Evolutionary conservation across 2,113 vertebrate genomes (phyloP).

Genomic region (Bos javanicus): DNA sequence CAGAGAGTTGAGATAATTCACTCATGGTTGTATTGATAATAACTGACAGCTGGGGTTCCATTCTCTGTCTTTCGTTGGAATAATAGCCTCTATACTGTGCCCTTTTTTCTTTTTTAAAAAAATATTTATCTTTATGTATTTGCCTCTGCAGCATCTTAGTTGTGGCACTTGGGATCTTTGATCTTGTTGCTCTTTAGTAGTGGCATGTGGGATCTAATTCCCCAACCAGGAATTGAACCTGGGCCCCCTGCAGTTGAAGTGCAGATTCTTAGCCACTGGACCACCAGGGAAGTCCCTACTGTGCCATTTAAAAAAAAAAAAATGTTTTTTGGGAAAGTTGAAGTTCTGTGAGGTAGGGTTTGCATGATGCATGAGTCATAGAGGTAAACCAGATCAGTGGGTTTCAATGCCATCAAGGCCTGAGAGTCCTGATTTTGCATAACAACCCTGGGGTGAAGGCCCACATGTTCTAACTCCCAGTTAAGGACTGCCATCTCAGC

Average conservation of each 20-base stretch:
- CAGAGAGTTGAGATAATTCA: background rate
- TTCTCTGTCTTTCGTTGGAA: background rate
- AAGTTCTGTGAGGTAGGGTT: background rate
- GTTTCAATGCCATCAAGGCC: background rate
- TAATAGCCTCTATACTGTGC: background rate
- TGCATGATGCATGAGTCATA: background rate
- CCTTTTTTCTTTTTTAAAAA: fast-evolving
- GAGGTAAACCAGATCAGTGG: background rate
- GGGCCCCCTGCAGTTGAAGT: background rate
- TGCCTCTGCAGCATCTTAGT: background rate
- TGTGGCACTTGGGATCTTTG: background rate
- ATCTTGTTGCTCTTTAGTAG: background rate
- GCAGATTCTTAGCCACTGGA: background rate
- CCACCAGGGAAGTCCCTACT: background rate
- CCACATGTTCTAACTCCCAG: background rate
- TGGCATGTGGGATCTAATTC: background rate
- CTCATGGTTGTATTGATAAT: background rate
- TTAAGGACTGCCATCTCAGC: background rate
- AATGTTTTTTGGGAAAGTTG: background rate
- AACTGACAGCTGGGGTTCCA: background rate
- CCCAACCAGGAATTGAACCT: background rate
- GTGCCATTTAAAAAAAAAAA: background rate
- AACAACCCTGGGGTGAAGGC: background rate
- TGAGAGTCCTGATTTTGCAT: background rate
- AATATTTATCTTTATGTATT: background rate